These are phyloP conservation scores for Nesoenas mayeri DNA, from an alignment of 2,113 vertebrate genomes.

Conservation along the genomic window DNA sequence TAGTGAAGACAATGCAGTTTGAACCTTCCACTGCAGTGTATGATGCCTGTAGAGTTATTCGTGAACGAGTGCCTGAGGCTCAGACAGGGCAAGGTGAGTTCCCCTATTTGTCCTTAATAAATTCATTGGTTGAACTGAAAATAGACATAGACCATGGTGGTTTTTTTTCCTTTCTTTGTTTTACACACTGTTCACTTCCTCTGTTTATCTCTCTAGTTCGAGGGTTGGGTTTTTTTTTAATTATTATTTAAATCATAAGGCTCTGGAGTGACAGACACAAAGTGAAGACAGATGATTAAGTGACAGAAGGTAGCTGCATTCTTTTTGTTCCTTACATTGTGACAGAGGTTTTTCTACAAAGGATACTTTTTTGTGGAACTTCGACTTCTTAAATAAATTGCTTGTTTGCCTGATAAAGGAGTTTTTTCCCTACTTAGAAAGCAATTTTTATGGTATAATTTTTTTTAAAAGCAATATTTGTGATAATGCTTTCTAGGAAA, in stretches of 20 bases:
- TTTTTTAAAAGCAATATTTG: neutral
- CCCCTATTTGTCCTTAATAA: rapidly evolving
- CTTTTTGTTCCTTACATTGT: neutral
- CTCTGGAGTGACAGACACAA: neutral
- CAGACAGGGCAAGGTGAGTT: constrained; percentile 91
- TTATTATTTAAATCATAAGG: neutral
- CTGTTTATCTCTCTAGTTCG: neutral
- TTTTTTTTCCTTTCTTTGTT: too few relatives aligned
- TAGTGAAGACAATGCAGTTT: constrained; percentile 99
- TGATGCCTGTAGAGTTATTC: constrained; percentile 92
- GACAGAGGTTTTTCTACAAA: neutral
- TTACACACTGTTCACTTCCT: neutral
- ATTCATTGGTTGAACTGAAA: neutral
- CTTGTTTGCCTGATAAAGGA: neutral
- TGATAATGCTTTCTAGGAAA: neutral
- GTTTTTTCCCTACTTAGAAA: neutral
- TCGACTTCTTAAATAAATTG: neutral
- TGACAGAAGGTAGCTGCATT: neutral
- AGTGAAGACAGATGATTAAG: neutral
- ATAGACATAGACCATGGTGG: too few relatives aligned
- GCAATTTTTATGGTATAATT: neutral
- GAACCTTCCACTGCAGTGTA: constrained; percentile 95
- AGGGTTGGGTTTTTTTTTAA: neutral
- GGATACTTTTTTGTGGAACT: neutral
- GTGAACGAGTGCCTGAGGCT: constrained; percentile 94